These are phyloP conservation scores for Agriotes lineatus DNA, from an alignment of 2,888 invertebrate genomes.

Conservation along the genomic window DNA sequence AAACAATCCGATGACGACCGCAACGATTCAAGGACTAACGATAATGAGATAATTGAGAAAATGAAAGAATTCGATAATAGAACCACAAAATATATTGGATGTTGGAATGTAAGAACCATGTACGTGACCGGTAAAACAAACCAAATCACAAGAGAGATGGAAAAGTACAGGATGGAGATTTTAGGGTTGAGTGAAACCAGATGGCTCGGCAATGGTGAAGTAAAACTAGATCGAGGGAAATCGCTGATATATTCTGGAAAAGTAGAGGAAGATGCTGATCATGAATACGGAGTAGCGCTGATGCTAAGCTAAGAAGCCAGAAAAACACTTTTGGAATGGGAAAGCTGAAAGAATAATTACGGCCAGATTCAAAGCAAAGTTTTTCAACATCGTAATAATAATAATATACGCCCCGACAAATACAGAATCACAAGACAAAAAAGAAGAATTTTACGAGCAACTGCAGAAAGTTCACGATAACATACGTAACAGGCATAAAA, in stretches of 20 bases:
- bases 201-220: background rate
- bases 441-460: too few species aligned
- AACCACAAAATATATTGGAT: background rate
- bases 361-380: too few species aligned
- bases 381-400: background rate
- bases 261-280: too few species aligned
- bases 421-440: too few species aligned
- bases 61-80: background rate
- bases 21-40: background rate
- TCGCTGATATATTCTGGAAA: too few species aligned
- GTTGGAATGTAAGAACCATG: too few species aligned
- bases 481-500: background rate
- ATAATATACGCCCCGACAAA: too few species aligned
- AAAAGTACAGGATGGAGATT: background rate
- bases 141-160: background rate
- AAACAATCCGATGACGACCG: background rate
- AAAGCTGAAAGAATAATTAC: too few species aligned
- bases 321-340: background rate
- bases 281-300: background rate
- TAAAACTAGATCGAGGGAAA: too few species aligned
- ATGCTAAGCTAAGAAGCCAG: background rate
- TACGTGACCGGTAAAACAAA: background rate
- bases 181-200: background rate
- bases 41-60: background rate
- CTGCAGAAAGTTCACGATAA: background rate